Conservation (phyloP, 1,140 invertebrate genomes). For the Drosophila littoralis region DNA sequence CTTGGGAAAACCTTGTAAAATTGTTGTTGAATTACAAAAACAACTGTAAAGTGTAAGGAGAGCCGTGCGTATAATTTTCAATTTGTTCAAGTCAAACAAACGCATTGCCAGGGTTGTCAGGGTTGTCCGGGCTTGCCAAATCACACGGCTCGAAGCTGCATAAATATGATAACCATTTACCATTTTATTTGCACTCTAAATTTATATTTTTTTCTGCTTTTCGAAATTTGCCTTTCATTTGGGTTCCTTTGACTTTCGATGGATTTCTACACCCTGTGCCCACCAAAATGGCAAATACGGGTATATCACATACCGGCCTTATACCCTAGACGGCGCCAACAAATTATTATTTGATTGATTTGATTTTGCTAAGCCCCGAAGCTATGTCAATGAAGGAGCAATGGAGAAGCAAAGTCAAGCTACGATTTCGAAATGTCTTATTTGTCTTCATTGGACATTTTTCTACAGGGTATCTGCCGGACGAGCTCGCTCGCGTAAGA, state of each 20-base stretch:
- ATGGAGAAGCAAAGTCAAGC: too few species aligned
- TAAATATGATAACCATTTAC: slow-evolving; percentile 79
- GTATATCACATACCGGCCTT: too few species aligned
- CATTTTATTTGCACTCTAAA: slow-evolving; percentile 51
- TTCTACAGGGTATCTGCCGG: slow-evolving; percentile 3
- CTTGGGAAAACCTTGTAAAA: slow-evolving; percentile 54
- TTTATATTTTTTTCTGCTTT: slow-evolving; percentile 16
- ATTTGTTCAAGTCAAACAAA: slow-evolving; percentile 81
- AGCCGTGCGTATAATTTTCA: slow-evolving; percentile 76
- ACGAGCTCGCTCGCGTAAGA: not conserved
- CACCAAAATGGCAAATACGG: not conserved
- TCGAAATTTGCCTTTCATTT: slow-evolving; percentile 67
- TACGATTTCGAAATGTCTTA: too few species aligned
- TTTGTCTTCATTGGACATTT: too few species aligned
- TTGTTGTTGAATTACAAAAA: slow-evolving; percentile 64
- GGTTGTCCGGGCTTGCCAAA: slow-evolving; percentile 36
- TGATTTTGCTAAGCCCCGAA: too few species aligned
- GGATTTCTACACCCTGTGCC: slow-evolving; percentile 10
- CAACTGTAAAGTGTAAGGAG: slow-evolving; percentile 47
- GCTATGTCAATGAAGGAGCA: too few species aligned
- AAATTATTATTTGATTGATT: too few species aligned
- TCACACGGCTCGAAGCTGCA: slow-evolving; percentile 58
- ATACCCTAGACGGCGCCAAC: too few species aligned
- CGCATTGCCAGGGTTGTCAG: slow-evolving; percentile 41
- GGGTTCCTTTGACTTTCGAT: slow-evolving; percentile 27